These are phyloP conservation scores for Branchellion lobata DNA, from an alignment of 2,888 invertebrate species.

Conservation along the genomic window DNA sequence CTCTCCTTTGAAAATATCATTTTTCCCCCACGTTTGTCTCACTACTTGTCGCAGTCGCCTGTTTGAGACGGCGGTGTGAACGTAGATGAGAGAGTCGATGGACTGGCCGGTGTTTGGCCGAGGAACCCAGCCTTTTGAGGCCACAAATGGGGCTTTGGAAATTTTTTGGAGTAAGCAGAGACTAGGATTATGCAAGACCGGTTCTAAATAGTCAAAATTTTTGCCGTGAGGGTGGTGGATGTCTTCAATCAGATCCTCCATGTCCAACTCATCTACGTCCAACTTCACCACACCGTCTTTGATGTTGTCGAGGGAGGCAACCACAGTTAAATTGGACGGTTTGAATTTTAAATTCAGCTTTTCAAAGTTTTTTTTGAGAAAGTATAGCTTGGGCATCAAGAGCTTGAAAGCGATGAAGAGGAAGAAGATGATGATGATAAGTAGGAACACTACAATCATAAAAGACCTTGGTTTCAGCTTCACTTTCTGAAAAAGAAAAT, in stretches of 20 bases:
- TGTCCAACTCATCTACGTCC: neutral
- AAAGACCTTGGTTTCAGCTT: too few relatives aligned
- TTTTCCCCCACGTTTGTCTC: conserved; percentile 30
- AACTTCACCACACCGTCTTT: too few relatives aligned
- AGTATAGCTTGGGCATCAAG: too few relatives aligned
- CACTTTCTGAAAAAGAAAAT: too few relatives aligned
- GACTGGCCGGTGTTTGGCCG: neutral
- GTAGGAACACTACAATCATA: too few relatives aligned
- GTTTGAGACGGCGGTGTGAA: conserved; percentile 26
- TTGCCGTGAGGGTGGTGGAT: neutral
- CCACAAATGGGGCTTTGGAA: neutral
- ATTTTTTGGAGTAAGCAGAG: neutral
- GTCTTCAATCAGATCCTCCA: neutral
- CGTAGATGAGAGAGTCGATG: conserved; percentile 33
- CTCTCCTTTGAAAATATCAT: conserved; percentile 18
- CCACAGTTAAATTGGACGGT: too few relatives aligned
- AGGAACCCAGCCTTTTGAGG: neutral
- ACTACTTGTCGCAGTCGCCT: neutral
- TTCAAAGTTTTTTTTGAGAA: too few relatives aligned
- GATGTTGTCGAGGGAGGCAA: too few relatives aligned
- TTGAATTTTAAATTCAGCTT: too few relatives aligned
- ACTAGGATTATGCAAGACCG: conserved; percentile 22
- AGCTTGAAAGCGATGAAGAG: too few relatives aligned
- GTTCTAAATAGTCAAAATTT: neutral
- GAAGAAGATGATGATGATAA: too few relatives aligned